Evolutionary conservation across 92 coral and sea anemone species (phyloP).

Genomic region (Palythoa grandis): DNA sequence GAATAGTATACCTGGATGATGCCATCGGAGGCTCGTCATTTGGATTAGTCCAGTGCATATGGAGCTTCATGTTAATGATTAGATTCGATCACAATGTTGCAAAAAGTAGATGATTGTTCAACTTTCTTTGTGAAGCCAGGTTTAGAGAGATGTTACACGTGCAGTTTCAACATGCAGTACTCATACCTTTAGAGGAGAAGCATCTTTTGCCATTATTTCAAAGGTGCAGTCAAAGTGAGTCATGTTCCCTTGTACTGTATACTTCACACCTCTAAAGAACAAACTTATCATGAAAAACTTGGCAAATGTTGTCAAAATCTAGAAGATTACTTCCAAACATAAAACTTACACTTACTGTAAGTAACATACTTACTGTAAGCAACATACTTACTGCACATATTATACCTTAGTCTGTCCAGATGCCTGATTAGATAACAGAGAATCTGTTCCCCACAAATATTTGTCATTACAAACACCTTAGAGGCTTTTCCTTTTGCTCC

Average conservation of each 20-base stretch:
- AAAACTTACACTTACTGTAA: neutral
- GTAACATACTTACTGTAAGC: neutral
- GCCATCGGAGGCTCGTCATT: too few species aligned
- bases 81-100: too few species aligned
- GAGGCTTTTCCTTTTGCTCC: conserved; percentile 85
- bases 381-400: neutral
- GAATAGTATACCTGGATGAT: too few species aligned
- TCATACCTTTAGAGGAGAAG: conserved; percentile 79
- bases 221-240: conserved; percentile 38
- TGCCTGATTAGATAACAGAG: conserved; percentile 83
- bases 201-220: conserved; percentile 90
- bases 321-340: neutral
- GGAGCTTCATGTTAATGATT: too few species aligned
- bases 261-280: conserved; percentile 49
- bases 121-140: too few species aligned
- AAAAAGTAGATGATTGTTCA: too few species aligned
- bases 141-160: too few species aligned
- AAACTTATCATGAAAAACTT: neutral
- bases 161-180: too few species aligned
- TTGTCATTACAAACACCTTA: conserved; percentile 79
- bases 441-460: conserved; percentile 71
- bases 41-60: too few species aligned
- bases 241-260: conserved; percentile 23
- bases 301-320: neutral
- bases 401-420: conserved; percentile 80